phyloP scores from a whole-genome alignment of 2,888 invertebrate species.

The Cryptocephalus moraei region DNA sequence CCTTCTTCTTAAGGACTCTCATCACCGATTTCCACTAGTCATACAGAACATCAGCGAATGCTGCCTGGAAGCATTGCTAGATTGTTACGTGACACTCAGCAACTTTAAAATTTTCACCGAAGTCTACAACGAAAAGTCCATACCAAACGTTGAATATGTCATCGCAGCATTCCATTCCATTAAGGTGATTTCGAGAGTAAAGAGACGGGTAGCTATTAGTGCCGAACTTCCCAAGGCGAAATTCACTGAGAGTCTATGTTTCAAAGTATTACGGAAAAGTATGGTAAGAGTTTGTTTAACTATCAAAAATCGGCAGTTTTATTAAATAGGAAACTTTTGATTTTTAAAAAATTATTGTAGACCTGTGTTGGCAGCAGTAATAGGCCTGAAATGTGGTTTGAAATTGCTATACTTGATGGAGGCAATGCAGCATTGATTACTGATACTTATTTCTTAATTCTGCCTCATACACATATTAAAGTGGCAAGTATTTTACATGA shows the following conservation, averaged over 20 bases:
- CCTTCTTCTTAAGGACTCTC: conserved; percentile 8
- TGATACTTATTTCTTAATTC: no score
- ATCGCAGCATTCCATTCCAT: conserved; percentile 11
- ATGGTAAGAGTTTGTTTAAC: conserved; percentile 9
- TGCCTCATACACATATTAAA: background rate
- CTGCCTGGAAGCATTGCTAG: conserved; percentile 1
- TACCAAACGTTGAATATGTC: conserved; percentile 12
- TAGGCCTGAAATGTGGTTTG: conserved; percentile 4
- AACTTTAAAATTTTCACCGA: conserved; percentile 14
- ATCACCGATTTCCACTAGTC: conserved; percentile 7
- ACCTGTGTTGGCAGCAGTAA: conserved; percentile 3
- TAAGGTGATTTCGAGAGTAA: background rate
- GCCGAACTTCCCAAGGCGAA: background rate
- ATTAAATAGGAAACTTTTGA: background rate
- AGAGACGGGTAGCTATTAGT: no score
- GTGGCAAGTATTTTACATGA: background rate
- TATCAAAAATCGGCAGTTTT: background rate
- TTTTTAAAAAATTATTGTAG: background rate
- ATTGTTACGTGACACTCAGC: conserved; percentile 12
- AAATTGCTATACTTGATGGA: background rate
- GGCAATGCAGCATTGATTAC: no score
- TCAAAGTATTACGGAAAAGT: conserved; percentile 5
- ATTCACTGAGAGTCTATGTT: conserved; percentile 1
- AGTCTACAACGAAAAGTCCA: conserved; percentile 8
- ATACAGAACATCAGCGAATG: conserved; percentile 1